Conservation (phyloP, 2,113 vertebrate species). For the Columbina picui region DNA sequence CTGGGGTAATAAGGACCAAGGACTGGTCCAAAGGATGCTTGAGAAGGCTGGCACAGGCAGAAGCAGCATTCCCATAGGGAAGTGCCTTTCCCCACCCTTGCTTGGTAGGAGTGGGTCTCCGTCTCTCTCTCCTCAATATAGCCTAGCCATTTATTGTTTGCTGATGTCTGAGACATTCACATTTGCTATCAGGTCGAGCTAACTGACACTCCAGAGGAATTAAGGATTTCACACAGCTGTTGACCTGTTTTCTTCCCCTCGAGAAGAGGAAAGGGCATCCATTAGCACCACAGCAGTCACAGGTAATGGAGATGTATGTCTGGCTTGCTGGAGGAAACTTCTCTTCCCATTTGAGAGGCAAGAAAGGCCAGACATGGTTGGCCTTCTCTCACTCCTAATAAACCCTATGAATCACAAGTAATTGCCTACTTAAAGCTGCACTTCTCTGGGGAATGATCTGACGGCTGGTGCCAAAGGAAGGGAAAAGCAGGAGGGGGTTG, state of each 20-base stretch:
- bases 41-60: background rate
- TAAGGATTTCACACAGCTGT: background rate
- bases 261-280: background rate
- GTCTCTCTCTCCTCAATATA: background rate
- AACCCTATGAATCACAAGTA: constrained; percentile 56
- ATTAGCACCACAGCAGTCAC: background rate
- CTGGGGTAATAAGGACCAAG: background rate
- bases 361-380: constrained; percentile 36
- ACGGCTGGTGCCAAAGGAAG: background rate
- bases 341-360: background rate
- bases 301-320: constrained; percentile 30
- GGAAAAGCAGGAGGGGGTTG: background rate
- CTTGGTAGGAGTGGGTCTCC: background rate
- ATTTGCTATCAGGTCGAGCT: background rate
- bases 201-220: constrained; percentile 1
- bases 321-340: constrained; percentile 2
- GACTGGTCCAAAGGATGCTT: background rate
- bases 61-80: background rate
- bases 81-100: background rate
- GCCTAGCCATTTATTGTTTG: background rate
- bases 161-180: background rate
- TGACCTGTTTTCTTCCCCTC: background rate
- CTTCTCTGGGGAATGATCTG: constrained; percentile 26
- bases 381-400: constrained; percentile 37
- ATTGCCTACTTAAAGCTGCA: constrained; percentile 62